Evolutionary conservation across 2,888 invertebrate species (phyloP), one percentile per base, ranked within the genome.

Genomic region (Psococerastis gibbosa): DNA sequence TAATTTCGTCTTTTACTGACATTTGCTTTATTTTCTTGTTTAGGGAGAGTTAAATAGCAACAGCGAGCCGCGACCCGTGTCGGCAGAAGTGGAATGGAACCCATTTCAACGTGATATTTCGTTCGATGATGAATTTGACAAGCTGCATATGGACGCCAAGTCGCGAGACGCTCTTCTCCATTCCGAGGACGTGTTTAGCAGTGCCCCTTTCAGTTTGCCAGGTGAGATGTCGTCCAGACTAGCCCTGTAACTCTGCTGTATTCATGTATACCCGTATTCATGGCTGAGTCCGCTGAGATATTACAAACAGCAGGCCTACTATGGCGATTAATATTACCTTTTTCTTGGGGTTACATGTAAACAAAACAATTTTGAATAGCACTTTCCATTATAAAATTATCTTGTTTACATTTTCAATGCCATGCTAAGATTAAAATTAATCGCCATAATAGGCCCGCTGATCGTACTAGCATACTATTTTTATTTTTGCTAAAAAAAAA

Each of bases 81-180:
- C 64, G 16, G 70, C 70, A 32, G 78, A 79, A 55, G 67, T 75
- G 3, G 75, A 78, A 50, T 84, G 84, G 84, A 85, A 85, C 63
- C 85, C 85, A 2, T 85, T 85, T 56, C 80, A 78, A 55, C 79
- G 78, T 52, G 68, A 72, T 43, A 60, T 65, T 18, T 62, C 61
- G 9, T 83, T 84, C 60, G 83, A 82, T 45, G 78, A 76, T 32
- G 83, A 84, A 60, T 83, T 84, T 58, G 83, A 84, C 59, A 78
- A 78, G 60, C 76, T 83, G 53, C 64, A 82, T 52, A 68, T 77
- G 53, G 78, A 60, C 78, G 76, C 58, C 65, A 70, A 73, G 64
- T 32, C 41, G 42, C 13, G 32, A 8, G 16, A 23, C 9, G 13
- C 11, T 35, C 16, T 47, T 8, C 47, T 46, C 11, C 42, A 42